A percentile compares a stretch with the other conserved stretches of the same genome.
Conservation (phyloP, 2,113 vertebrate genomes). For the Ictalurus furcatus region DNA sequence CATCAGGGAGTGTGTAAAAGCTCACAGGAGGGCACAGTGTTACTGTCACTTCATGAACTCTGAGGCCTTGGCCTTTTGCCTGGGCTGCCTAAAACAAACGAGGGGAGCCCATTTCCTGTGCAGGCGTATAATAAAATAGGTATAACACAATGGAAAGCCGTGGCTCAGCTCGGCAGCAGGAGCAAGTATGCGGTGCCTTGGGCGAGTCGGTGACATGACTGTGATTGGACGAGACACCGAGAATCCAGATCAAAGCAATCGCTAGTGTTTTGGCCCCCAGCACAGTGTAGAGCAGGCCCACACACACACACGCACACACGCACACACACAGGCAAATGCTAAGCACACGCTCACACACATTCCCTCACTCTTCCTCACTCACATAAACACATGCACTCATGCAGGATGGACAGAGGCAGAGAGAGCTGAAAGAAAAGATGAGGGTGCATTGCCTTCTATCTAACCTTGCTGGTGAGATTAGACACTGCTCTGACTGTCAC, state of each 20-base stretch:
- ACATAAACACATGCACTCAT: slow-evolving; percentile 31
- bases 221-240: slow-evolving; percentile 81
- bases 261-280: slow-evolving; percentile 81
- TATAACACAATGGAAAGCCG: slow-evolving; percentile 71
- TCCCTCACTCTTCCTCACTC: slow-evolving; percentile 60
- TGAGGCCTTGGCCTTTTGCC: slow-evolving; percentile 23
- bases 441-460: slow-evolving; percentile 52
- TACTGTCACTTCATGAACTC: slow-evolving; percentile 17
- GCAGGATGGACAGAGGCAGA: slow-evolving; percentile 48
- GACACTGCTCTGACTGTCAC: slow-evolving; percentile 15
- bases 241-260: slow-evolving; percentile 83
- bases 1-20: slow-evolving; percentile 17
- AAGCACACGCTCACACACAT: slow-evolving; percentile 49
- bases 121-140: slow-evolving; percentile 67
- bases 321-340: slow-evolving; percentile 37
- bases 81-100: slow-evolving; percentile 50
- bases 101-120: slow-evolving; percentile 68
- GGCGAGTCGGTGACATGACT: slow-evolving; percentile 76
- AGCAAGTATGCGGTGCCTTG: slow-evolving; percentile 74
- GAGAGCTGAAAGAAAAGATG: slow-evolving; percentile 57
- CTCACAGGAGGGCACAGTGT: background rate
- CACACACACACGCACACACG: slow-evolving; percentile 64
- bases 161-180: slow-evolving; percentile 71
- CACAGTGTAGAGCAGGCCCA: slow-evolving; percentile 70
- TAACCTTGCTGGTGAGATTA: slow-evolving; percentile 67